Conservation (phyloP, 2,888 invertebrate genomes). For the Exocentrus adspersus region DNA sequence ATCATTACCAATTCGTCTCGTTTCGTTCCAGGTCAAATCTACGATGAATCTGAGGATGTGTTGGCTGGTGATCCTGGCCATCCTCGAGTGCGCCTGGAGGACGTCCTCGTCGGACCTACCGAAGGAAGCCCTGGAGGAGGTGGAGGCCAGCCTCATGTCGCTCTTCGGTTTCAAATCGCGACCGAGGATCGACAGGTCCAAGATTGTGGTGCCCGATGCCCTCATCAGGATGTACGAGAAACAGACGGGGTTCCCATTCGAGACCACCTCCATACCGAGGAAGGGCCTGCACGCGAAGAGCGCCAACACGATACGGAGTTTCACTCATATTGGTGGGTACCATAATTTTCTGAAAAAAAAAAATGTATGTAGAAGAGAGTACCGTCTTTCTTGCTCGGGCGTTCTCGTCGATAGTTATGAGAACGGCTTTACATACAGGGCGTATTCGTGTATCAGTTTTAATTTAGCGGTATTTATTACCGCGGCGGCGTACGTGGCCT, state of each 20-base stretch:
- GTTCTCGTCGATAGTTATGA: no score
- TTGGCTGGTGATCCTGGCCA: constrained; percentile 50
- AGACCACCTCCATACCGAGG: constrained; percentile 73
- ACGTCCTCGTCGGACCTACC: constrained; percentile 51
- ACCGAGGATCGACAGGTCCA: constrained; percentile 64
- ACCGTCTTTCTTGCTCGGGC: no score
- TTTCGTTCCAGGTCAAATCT: constrained; percentile 36
- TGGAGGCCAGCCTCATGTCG: constrained; percentile 71
- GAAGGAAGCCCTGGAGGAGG: constrained; percentile 61
- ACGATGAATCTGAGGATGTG: constrained; percentile 44
- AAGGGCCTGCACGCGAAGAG: constrained; percentile 76
- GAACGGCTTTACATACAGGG: no score
- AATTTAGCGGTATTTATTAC: constrained; percentile 24
- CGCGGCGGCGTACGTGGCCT: constrained; percentile 8
- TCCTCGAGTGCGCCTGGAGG: constrained; percentile 44
- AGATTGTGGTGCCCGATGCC: constrained; percentile 78
- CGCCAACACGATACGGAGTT: constrained; percentile 88
- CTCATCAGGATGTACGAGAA: constrained; percentile 82
- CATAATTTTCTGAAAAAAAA: no score
- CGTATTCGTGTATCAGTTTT: constrained; percentile 15
- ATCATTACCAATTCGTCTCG: no score
- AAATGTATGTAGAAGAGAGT: no score
- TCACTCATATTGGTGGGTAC: constrained; percentile 80
- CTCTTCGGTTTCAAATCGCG: constrained; percentile 70
- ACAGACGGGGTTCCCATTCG: constrained; percentile 72